Conservation (phyloP, 2,113 vertebrate species). For the Odontophorus gujanensis region DNA sequence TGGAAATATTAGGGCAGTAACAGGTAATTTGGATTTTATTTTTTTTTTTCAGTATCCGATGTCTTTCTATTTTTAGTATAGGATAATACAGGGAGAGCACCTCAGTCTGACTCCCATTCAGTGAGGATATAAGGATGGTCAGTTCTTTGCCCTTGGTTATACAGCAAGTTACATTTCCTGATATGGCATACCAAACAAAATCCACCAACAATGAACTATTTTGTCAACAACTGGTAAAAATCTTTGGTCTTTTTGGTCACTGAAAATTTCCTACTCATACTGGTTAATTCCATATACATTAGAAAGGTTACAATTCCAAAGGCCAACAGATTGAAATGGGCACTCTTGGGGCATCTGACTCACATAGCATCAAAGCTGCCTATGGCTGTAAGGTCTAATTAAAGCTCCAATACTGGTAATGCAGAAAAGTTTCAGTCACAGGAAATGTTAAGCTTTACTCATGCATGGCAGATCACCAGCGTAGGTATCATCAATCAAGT, state of each 20-base stretch:
- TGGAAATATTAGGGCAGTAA: neutral
- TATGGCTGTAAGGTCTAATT: neutral
- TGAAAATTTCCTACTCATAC: neutral
- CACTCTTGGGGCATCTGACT: neutral
- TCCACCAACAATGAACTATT: neutral
- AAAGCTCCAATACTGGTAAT: neutral
- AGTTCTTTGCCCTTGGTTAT: neutral
- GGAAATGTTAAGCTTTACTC: conserved; percentile 8
- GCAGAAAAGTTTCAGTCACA: neutral
- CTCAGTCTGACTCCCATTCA: neutral
- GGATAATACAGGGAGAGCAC: neutral
- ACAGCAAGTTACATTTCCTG: neutral
- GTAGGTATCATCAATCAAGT: neutral
- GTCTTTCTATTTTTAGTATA: neutral
- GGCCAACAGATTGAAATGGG: neutral
- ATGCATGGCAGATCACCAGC: neutral
- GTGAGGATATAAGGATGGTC: accelerated
- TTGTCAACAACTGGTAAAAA: neutral
- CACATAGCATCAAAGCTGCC: neutral
- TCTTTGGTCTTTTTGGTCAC: neutral
- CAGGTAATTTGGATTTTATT: neutral
- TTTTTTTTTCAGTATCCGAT: neutral
- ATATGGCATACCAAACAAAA: neutral
- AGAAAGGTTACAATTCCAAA: neutral
- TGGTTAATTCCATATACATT: neutral